Evolutionary conservation across 2,888 invertebrate species (phyloP), one percentile per base, ranked within the genome.

Genomic region (Pantelozetes paolii): DNA sequence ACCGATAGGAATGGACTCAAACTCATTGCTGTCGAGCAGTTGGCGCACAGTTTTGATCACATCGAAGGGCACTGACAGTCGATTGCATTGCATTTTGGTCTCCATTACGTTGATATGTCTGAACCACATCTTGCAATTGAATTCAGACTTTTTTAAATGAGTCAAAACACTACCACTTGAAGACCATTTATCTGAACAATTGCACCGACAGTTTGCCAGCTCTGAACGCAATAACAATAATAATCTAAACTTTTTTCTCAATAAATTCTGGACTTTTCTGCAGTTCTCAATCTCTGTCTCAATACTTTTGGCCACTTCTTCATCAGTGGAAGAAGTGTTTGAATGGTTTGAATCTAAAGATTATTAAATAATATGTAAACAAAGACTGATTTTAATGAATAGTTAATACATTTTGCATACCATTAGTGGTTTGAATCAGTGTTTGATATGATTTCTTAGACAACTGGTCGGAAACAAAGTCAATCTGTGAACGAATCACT

Each of bases 61-160:
- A 42, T 67, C 67, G 20, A 67, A 67, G 15, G 67, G 67, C 42
- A 67, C 40, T 20, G 23, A 36, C 23, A 20, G 40, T 42, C 42
- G 36, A 67, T 42, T 36, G 67, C 67, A 67, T 23, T 67, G 11
- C 6, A 42, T n/a, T 42, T 42, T 67, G 9, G 67, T 36, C 26
- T 36, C 42, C 40, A 67, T 67, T 23, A 67, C 30, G n/a, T 67
- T 36, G 36, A 42, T 67, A 23, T 67, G 67, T 67, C 42, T 20
- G 42, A 42, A 67, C 67, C 67, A 67, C 67, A 67, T 67, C 36
- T 42, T 30, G 42, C 40, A 36, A 26, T 67, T 67, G 67, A 67
- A 67, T 26, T 67, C 67, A 32, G 67, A 40, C 42, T 42, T 67
- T 13, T 15, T 23, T 20, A 67, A 32, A 67, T 67, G 67, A 18